Evolutionary conservation across 2,113 vertebrate species (phyloP), one percentile per base, ranked within the genome.

Genomic region (Microcebus ravelobensis): DNA sequence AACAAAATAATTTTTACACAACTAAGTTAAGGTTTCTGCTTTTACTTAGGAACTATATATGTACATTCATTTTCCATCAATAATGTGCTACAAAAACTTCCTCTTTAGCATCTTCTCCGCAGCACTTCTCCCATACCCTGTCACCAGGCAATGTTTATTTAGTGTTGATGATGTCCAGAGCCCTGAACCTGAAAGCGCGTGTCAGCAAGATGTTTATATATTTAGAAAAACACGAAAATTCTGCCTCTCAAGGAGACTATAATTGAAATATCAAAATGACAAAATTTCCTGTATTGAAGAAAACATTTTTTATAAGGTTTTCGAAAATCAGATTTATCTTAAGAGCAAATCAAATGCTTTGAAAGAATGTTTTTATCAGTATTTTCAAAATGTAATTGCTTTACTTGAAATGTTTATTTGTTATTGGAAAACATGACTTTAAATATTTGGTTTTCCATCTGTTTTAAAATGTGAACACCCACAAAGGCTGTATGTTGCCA

Each of bases 381-480:
- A 95, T 2, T 80, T 88, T 94, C 10, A 95, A 85, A 96, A 65
- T 77, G 0, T 42, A 94, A 25, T 29, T 93, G 93, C 74, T 80
- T 48, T 95, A 55, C 9, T 96, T 92, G 91, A 77, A 98, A 91
- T 83, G 8, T 88, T 96, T 97, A 82, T 39, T 83, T 93, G 50
- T 48, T 86, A 71, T 42, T 95, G 50, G 65, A 96, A 97, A 93
- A 65, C 45, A 96, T 27, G 74, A 84, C 59, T 96, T 97, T 96
- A 94, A 95, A 94, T 97, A 96, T 97, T 95, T 97, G 73, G 48
- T 93, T 96, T 97, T 87, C 91, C 87, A 97, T 97, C 95, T 97
- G 70, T 87, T 97, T 97, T 92, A 89, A 97, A 87, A 87, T 90
- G 31, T 50, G 63, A 79, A 65, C 81, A 92, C 77, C 90, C 87